Conservation (phyloP, 2,113 vertebrate genomes). For the Plecturocebus donacophilus region DNA sequence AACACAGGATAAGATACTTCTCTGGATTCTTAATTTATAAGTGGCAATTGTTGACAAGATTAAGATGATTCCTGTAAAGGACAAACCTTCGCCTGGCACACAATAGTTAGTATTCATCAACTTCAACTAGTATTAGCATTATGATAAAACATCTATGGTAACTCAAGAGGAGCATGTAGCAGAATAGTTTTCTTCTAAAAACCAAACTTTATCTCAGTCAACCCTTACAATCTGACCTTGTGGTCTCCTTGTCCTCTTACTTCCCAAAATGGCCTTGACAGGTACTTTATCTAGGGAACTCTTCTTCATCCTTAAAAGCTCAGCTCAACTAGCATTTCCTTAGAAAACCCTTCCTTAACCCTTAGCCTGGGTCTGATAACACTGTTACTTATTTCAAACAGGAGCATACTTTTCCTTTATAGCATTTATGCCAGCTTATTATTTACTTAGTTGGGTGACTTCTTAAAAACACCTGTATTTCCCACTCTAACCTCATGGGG, state of each 20-base stretch:
- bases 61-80: background rate
- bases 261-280: background rate
- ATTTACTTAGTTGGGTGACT: background rate
- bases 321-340: background rate
- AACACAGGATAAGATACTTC: background rate
- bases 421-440: background rate
- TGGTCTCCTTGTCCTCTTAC: background rate
- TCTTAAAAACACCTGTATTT: background rate
- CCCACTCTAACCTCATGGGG: background rate
- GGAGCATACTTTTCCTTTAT: background rate
- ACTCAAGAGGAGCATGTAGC: background rate
- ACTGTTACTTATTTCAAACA: background rate
- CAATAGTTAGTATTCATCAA: background rate
- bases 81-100: background rate
- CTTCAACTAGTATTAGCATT: background rate
- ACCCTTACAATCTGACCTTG: background rate
- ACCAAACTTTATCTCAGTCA: background rate
- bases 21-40: background rate
- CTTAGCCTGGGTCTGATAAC: background rate
- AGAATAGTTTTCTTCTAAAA: background rate
- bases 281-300: background rate
- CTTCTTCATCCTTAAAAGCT: background rate
- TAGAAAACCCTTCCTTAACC: background rate
- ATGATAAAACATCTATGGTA: background rate
- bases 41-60: background rate